phyloP scores from a whole-genome alignment of 2,797 vertebrate species.

The Trematocara caparti region DNA sequence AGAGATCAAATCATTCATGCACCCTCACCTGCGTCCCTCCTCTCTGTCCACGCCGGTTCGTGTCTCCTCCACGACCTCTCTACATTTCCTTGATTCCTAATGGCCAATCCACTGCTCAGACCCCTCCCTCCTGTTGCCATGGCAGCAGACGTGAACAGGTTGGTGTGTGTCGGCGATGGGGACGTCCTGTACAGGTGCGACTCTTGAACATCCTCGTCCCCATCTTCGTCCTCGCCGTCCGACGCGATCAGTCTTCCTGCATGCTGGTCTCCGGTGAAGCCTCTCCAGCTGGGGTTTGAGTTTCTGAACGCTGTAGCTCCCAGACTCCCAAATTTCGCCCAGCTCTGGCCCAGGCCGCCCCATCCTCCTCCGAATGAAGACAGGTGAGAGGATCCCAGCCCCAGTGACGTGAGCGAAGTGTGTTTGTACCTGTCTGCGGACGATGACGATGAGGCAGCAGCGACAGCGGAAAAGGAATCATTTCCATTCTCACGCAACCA shows the following conservation, averaged over 20 bases:
- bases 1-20: conserved; percentile 1
- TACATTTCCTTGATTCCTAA: conserved; percentile 71
- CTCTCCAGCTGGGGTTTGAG: conserved; percentile 53
- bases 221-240: conserved; percentile 67
- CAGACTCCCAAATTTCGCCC: conserved; percentile 57
- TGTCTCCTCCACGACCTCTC: conserved; percentile 83
- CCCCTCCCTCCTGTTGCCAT: conserved; percentile 78
- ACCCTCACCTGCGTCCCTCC: conserved; percentile 83
- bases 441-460: conserved; percentile 60
- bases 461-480: conserved; percentile 65
- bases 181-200: conserved; percentile 36
- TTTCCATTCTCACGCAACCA: conserved; percentile 85
- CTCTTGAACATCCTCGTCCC: conserved; percentile 32
- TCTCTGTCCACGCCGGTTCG: conserved; percentile 76
- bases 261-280: conserved; percentile 65
- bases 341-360: conserved; percentile 70
- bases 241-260: conserved; percentile 26
- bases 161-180: conserved; percentile 78
- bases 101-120: conserved; percentile 67
- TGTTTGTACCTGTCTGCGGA: conserved; percentile 86
- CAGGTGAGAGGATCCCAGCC: conserved; percentile 80
- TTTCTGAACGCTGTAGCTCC: conserved; percentile 51
- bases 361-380: conserved; percentile 73
- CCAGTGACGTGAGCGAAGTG: conserved; percentile 73
- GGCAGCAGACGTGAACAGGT: conserved; percentile 90